A percentile compares a stretch with the other conserved stretches of the same genome.
These are phyloP conservation scores for Synergus umbraculus DNA, from an alignment of 2,888 invertebrate species.

Conservation along the genomic window DNA sequence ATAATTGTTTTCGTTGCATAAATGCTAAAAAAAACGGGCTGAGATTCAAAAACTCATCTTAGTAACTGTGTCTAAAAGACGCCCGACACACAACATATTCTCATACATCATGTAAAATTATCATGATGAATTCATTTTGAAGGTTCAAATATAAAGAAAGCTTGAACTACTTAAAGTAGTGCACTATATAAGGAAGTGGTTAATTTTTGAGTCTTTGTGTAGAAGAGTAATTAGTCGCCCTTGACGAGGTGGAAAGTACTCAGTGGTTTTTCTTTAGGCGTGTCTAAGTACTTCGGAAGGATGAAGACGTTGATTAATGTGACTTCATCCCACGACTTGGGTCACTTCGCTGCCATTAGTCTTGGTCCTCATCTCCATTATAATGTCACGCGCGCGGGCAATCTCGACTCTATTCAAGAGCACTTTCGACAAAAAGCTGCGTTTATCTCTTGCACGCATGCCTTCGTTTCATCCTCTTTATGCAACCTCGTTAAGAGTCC, in stretches of 20 bases:
- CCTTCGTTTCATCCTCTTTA: not conserved
- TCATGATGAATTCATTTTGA: too few species aligned
- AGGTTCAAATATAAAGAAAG: not conserved
- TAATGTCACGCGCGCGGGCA: conserved; percentile 40
- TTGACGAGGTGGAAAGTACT: conserved; percentile 24
- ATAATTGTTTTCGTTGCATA: not conserved
- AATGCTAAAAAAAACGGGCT: not conserved
- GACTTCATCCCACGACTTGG: conserved; percentile 43
- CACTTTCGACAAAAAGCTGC: conserved; percentile 33
- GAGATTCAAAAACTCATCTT: not conserved
- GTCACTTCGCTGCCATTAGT: conserved; percentile 48
- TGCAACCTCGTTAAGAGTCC: not conserved
- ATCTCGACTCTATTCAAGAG: conserved; percentile 37
- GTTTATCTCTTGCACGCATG: conserved; percentile 23
- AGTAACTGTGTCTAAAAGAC: too few species aligned
- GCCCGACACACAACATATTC: too few species aligned
- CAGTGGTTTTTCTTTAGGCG: not conserved
- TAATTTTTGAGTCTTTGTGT: conserved; percentile 13
- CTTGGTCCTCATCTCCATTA: conserved; percentile 52
- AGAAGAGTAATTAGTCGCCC: conserved; percentile 33
- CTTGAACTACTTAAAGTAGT: not conserved
- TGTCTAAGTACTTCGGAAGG: conserved; percentile 26
- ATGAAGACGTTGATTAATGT: conserved; percentile 49
- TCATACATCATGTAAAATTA: too few species aligned
- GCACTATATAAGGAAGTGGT: not conserved